These are phyloP conservation scores for Autographa pulchrina DNA, from an alignment of 2,888 invertebrate genomes.

Conservation along the genomic window DNA sequence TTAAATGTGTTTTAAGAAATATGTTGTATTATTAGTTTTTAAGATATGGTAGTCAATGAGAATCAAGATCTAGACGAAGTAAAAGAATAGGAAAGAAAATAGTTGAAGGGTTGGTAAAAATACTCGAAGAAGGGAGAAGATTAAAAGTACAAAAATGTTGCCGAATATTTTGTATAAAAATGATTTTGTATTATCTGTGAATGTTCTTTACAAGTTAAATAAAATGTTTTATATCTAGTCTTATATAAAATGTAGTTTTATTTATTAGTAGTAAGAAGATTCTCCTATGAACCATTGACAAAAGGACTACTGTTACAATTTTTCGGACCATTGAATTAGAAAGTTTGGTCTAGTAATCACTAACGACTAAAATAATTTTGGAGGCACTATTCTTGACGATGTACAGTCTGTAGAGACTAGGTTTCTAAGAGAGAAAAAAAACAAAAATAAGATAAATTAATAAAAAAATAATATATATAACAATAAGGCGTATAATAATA, in stretches of 20 bases:
- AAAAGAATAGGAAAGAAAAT: background rate
- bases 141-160: conserved; percentile 19
- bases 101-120: background rate
- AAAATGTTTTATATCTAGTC: background rate
- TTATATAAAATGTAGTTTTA: background rate
- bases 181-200: background rate
- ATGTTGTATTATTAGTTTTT: background rate
- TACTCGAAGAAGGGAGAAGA: conserved; percentile 14
- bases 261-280: background rate
- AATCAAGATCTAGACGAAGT: background rate
- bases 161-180: background rate
- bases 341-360: too few relatives aligned
- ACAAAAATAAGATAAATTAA: too few relatives aligned
- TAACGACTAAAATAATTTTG: too few relatives aligned
- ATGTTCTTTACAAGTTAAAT: background rate
- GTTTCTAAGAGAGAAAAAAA: too few relatives aligned
- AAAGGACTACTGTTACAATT: too few relatives aligned
- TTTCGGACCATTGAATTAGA: too few relatives aligned
- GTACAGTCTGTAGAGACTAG: too few relatives aligned
- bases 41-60: background rate
- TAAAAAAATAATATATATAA: too few relatives aligned
- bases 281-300: background rate
- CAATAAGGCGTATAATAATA: too few relatives aligned
- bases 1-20: background rate
- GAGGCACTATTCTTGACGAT: too few relatives aligned